Conservation (phyloP, 2,888 invertebrate genomes). For the Hyles lineata region DNA sequence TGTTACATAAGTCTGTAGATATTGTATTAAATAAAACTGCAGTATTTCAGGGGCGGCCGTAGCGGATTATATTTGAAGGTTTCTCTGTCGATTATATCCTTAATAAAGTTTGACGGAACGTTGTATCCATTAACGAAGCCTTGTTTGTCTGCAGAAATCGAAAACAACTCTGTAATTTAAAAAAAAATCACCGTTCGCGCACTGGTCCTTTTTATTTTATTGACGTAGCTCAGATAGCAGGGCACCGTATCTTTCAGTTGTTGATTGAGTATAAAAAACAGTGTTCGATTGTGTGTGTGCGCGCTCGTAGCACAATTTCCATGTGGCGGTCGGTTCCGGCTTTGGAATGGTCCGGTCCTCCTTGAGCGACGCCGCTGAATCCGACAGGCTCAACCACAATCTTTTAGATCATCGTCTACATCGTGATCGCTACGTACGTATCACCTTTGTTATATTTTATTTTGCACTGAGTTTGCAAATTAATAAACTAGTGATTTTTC, state of each 20-base stretch:
- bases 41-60: not conserved
- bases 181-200: not conserved
- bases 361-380: slow-evolving; percentile 71
- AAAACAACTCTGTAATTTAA: slow-evolving; percentile 10
- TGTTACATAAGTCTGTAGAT: not conserved
- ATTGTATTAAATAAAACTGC: not conserved
- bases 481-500: not conserved
- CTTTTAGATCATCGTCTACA: slow-evolving; percentile 70
- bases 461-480: not conserved
- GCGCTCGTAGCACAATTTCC: slow-evolving; percentile 58
- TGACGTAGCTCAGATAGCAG: not conserved
- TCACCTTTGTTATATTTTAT: slow-evolving; percentile 34
- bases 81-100: not conserved
- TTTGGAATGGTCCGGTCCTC: slow-evolving; percentile 79
- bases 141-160: slow-evolving; percentile 8
- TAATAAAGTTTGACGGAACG: slow-evolving; percentile 7
- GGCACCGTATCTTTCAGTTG: slow-evolving; percentile 2
- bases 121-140: not conserved
- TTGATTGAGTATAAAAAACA: slow-evolving; percentile 39
- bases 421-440: slow-evolving; percentile 10
- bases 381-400: slow-evolving; percentile 66
- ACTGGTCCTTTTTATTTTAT: slow-evolving; percentile 1
- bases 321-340: slow-evolving; percentile 74
- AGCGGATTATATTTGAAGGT: not conserved
- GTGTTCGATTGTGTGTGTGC: slow-evolving; percentile 52